phyloP scores from a whole-genome alignment of 2,797 vertebrate genomes.

The Gadopsis bispinosus region DNA sequence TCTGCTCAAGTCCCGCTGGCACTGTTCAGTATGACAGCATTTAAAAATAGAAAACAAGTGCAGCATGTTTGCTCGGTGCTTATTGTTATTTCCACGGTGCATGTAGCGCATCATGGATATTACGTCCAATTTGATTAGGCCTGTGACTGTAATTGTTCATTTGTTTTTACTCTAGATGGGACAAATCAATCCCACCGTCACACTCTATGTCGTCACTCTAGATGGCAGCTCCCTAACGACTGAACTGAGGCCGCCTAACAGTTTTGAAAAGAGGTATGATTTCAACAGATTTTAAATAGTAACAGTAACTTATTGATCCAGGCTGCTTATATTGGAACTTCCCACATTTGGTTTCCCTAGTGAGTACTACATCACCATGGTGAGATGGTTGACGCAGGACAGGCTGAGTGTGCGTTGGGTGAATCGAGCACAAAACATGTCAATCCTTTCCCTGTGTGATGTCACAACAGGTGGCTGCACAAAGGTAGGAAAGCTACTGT shows the following conservation, averaged over 20 bases:
- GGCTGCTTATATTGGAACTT: neutral
- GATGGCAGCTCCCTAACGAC: slow-evolving; percentile 77
- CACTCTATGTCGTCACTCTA: slow-evolving; percentile 74
- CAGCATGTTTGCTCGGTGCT: neutral
- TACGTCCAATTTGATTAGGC: neutral
- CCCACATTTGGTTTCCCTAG: slow-evolving; percentile 46
- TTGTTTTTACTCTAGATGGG: slow-evolving; percentile 74
- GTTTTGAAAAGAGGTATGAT: slow-evolving; percentile 79
- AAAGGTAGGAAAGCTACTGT: slow-evolving; percentile 59
- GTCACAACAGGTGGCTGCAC: slow-evolving; percentile 62
- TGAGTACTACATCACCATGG: slow-evolving; percentile 83
- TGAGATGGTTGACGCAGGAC: slow-evolving; percentile 77
- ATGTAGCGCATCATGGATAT: slow-evolving; percentile 22
- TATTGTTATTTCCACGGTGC: neutral
- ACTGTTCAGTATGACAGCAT: slow-evolving; percentile 19
- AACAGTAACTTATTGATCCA: neutral
- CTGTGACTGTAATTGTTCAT: neutral
- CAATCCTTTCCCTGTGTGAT: slow-evolving; percentile 79
- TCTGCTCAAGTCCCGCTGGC: slow-evolving; percentile 17
- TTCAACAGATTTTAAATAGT: neutral
- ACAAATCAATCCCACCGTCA: slow-evolving; percentile 80
- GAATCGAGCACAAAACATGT: slow-evolving; percentile 82
- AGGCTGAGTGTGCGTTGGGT: slow-evolving; percentile 81
- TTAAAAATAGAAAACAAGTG: slow-evolving; percentile 43
- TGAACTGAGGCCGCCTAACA: slow-evolving; percentile 78